Evolutionary conservation across 2,888 invertebrate genomes (phyloP).

Genomic region (Coelopa pilipes): DNA sequence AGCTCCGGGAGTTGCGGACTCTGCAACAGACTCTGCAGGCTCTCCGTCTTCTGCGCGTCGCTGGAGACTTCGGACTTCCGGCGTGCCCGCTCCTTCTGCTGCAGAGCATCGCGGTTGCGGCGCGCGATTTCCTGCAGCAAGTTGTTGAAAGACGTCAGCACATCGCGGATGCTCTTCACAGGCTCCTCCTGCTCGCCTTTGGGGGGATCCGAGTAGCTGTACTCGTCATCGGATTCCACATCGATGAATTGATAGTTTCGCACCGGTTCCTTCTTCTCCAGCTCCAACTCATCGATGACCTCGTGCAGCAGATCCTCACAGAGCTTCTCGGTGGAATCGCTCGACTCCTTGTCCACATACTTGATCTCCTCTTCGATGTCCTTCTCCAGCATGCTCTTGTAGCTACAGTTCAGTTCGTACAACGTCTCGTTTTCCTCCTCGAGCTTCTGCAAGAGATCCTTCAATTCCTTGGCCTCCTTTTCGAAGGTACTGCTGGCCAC

Average conservation of each 20-base stretch:
- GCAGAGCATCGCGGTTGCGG: conserved; percentile 31
- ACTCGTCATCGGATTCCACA: conserved; percentile 54
- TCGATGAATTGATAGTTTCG: conserved; percentile 49
- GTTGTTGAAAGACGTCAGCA: conserved; percentile 45
- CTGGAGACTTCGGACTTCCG: conserved; percentile 23
- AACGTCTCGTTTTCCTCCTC: conserved; percentile 51
- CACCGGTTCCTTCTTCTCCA: conserved; percentile 39
- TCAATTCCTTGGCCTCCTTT: conserved; percentile 50
- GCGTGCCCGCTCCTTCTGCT: conserved; percentile 22
- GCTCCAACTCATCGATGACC: conserved; percentile 44
- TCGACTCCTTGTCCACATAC: conserved; percentile 36
- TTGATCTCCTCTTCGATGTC: conserved; percentile 31
- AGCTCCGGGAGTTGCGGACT: conserved; percentile 44
- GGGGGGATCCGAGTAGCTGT: conserved; percentile 44
- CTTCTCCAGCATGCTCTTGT: conserved; percentile 35
- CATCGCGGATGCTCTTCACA: conserved; percentile 44
- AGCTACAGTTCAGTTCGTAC: conserved; percentile 41
- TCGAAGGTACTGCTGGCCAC: conserved; percentile 32
- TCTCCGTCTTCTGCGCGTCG: conserved; percentile 45
- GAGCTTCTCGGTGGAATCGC: conserved; percentile 30
- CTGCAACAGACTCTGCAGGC: conserved; percentile 48
- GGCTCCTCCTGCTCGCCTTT: conserved; percentile 23
- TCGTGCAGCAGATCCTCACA: conserved; percentile 48
- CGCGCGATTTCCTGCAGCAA: conserved; percentile 39
- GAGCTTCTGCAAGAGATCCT: conserved; percentile 50